Evolutionary conservation across 2,113 vertebrate species (phyloP).

Genomic region (Cyanistes caeruleus): DNA sequence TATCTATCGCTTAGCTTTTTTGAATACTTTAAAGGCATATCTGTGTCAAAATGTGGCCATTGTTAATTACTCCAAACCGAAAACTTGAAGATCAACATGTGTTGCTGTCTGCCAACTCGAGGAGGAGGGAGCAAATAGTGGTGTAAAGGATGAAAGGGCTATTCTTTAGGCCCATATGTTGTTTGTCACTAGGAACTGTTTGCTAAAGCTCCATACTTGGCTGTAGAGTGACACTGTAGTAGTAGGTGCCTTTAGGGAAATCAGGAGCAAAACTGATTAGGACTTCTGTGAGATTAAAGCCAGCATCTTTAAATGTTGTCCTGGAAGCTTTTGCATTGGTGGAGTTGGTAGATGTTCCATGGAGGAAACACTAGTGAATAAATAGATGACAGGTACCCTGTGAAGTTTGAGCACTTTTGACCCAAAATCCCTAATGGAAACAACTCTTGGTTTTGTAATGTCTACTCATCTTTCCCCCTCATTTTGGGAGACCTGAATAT

Average conservation of each 20-base stretch:
- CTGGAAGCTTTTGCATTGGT: neutral
- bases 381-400: neutral
- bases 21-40: neutral
- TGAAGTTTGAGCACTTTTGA: neutral
- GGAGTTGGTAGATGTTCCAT: neutral
- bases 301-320: neutral
- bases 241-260: neutral
- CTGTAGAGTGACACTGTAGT: neutral
- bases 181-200: neutral
- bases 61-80: neutral
- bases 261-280: neutral
- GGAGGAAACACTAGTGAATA: neutral
- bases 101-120: neutral
- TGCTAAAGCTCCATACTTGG: neutral
- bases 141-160: neutral
- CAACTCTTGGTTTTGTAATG: neutral
- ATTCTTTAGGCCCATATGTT: neutral
- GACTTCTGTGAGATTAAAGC: neutral
- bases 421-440: neutral
- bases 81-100: neutral
- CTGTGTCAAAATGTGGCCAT: neutral
- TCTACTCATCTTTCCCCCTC: neutral
- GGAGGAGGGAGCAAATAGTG: neutral
- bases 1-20: neutral
- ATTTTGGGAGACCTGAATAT: neutral